Percentiles rank a stretch among this genome's conserved stretches.
phyloP scores from a whole-genome alignment of 2,113 vertebrate genomes.

The Podiceps cristatus region DNA sequence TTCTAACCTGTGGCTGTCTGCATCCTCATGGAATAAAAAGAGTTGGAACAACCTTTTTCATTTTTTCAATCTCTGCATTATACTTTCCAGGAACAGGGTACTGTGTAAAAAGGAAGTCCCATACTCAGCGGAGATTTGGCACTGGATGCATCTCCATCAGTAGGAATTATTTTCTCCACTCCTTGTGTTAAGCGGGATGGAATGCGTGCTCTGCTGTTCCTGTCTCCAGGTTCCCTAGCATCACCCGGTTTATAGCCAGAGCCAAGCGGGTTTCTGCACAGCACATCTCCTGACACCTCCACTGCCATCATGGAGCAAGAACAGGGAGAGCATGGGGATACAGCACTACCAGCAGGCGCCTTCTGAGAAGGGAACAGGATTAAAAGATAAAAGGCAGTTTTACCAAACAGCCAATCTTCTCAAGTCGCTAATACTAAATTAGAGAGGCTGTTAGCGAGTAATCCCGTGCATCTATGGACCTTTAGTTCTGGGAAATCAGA shows the following conservation, averaged over 20 bases:
- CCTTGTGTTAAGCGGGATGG: not conserved
- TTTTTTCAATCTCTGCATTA: not conserved
- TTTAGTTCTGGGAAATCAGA: not conserved
- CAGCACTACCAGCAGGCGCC: not conserved
- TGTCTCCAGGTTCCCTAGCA: not conserved
- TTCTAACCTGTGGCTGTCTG: not conserved
- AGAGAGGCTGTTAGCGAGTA: not conserved
- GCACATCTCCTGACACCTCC: not conserved
- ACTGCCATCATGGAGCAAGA: not conserved
- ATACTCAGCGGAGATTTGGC: not conserved
- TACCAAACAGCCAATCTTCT: not conserved
- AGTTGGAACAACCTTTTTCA: not conserved
- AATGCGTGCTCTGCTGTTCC: not conserved
- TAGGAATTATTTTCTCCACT: not conserved
- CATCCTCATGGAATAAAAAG: not conserved
- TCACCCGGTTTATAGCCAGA: not conserved
- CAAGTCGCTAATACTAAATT: accelerated
- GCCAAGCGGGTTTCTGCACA: not conserved
- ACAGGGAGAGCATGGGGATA: not conserved
- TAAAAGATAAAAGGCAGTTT: not conserved
- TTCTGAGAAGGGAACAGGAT: not conserved
- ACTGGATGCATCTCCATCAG: not conserved
- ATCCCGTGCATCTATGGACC: not conserved
- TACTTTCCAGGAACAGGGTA: not conserved
- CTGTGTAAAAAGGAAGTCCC: not conserved